A percentile compares a stretch with the other conserved stretches of the same genome.
These are phyloP conservation scores for Podarcis lilfordi DNA, from an alignment of 2,797 vertebrate genomes.

Conservation along the genomic window DNA sequence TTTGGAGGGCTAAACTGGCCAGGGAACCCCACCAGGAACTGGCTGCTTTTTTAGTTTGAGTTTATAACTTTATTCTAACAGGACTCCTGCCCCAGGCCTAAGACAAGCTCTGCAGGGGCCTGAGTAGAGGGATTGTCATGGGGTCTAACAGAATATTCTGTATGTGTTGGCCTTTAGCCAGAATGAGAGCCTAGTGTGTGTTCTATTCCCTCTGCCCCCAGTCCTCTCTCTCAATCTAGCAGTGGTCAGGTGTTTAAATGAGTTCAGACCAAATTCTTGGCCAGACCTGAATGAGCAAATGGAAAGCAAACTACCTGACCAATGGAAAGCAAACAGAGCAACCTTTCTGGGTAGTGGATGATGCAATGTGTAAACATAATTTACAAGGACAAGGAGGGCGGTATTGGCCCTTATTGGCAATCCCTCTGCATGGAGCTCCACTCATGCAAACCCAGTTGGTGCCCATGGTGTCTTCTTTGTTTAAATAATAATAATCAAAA, in stretches of 20 bases:
- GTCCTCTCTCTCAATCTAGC: not conserved
- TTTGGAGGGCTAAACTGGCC: too few species aligned
- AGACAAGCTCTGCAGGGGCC: too few species aligned
- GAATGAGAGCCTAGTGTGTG: not conserved
- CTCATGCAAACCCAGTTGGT: constrained; percentile 21
- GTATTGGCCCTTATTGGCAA: not conserved
- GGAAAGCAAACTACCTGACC: not conserved
- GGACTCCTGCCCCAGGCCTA: too few species aligned
- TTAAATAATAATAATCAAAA: constrained; percentile 1
- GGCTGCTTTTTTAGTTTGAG: too few species aligned
- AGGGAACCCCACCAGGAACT: too few species aligned
- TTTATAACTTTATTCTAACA: too few species aligned
- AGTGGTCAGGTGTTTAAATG: not conserved
- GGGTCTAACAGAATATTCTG: not conserved
- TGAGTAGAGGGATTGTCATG: not conserved
- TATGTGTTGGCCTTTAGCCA: not conserved
- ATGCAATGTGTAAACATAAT: too few species aligned
- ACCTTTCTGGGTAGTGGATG: not conserved
- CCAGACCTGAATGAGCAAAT: not conserved
- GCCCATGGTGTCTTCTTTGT: not conserved
- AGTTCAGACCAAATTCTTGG: not conserved
- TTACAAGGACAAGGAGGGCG: not conserved
- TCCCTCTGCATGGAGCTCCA: not conserved
- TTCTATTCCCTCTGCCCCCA: not conserved
- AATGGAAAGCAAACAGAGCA: not conserved